Evolutionary conservation across 2,797 vertebrate genomes (phyloP), one percentile per base, ranked within the genome.

Genomic region (Bufotes viridis): DNA sequence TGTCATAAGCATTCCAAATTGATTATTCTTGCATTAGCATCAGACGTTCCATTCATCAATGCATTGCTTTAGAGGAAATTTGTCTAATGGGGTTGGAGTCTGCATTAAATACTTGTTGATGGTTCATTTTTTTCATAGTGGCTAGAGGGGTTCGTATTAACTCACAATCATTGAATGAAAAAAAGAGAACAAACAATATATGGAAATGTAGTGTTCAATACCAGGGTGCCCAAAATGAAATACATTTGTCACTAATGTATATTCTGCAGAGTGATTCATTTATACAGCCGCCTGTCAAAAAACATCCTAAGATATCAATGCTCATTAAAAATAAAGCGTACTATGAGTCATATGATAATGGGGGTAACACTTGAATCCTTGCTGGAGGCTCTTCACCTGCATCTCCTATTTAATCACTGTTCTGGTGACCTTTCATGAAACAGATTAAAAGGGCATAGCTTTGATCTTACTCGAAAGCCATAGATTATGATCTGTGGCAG

Each of bases 1-100:
- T 97, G 96, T 98, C 97, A 98, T 97, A 97, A 97, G 96, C 95
- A 95, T 96, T 97, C 95, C 93, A 96, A 96, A 98, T 97, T 96
- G 96, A 99, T 98, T 96, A 96, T 96, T 95, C 93, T 93, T 95
- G 94, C 94, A 94, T 96, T 96, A 95, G 93, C 93, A 95, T 94
- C 93, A 93, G 96, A 96, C 96, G 90, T 95, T 96, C 96, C 96
- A 97, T 97, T 97, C 95, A 96, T 96, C 96, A 96, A 95, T 95
- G 95, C 91, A 93, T 93, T 92, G 91, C 92, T 92, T 90, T 92
- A 93, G 96, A 96, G 95, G 93, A 96, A 95, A 93, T 95, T 93
- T 94, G 92, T 96, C 94, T 96, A 96, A 96, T 96, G 93, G 92
- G 92, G 94, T 95, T 94, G 93, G 93, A 93, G 93, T 93, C 91